Percentiles rank a stretch among this genome's conserved stretches.
Evolutionary conservation across 2,797 vertebrate genomes (phyloP).

Genomic region (Hydrocynus forskahlii): DNA sequence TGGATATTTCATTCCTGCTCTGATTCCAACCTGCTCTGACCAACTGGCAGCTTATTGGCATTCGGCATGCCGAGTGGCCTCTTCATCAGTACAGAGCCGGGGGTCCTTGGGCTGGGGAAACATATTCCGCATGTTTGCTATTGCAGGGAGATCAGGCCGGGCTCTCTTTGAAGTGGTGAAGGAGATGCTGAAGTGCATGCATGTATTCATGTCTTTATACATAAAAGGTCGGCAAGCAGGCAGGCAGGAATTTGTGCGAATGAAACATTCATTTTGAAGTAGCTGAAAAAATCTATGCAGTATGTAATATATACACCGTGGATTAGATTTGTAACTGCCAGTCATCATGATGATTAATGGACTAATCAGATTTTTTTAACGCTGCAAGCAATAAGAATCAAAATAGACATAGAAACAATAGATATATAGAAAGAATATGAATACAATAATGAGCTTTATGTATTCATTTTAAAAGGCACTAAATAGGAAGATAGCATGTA

Average conservation of each 20-base stretch:
- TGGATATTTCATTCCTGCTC: background rate
- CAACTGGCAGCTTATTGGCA: conserved; percentile 23
- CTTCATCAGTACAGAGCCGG: background rate
- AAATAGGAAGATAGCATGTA: too few species aligned
- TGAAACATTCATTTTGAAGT: background rate
- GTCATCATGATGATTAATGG: background rate
- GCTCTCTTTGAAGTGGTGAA: background rate
- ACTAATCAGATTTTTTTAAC: too few species aligned
- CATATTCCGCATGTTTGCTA: background rate
- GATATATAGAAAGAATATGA: too few species aligned
- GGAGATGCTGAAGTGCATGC: background rate
- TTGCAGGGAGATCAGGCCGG: background rate
- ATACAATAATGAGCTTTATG: too few species aligned
- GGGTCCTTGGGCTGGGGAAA: background rate
- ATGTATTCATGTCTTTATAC: conserved; percentile 1
- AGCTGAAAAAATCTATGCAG: background rate
- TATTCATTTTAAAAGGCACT: too few species aligned
- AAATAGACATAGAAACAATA: too few species aligned
- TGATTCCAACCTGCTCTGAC: background rate
- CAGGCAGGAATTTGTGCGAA: background rate
- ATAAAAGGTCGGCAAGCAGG: background rate
- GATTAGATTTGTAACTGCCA: background rate
- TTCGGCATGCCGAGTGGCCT: conserved; percentile 25
- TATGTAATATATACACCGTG: background rate
- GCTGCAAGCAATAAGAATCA: too few species aligned